phyloP scores from a whole-genome alignment of 1,140 invertebrate genomes.

The Reticulitermes speratus region DNA sequence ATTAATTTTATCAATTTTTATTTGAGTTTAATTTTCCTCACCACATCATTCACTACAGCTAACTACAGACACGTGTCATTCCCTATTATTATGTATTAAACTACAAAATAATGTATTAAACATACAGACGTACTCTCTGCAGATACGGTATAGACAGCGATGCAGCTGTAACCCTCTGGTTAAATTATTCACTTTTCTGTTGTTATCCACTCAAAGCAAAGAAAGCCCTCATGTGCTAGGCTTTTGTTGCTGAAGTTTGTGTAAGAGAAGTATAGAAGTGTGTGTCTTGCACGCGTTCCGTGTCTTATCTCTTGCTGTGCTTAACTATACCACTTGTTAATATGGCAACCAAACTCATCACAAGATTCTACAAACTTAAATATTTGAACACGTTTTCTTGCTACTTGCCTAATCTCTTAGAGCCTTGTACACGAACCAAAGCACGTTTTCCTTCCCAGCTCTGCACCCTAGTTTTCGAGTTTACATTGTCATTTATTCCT shows the following conservation, averaged over 20 bases:
- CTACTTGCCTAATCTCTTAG: slow-evolving; percentile 2
- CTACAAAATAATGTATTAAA: too few relatives aligned
- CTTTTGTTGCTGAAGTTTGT: neutral
- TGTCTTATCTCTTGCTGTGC: neutral
- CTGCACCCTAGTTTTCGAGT: slow-evolving; percentile 4
- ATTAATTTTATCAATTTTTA: too few relatives aligned
- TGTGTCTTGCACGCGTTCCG: neutral
- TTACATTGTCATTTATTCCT: neutral
- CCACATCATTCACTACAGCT: too few relatives aligned
- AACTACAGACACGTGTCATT: too few relatives aligned
- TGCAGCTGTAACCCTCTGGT: too few relatives aligned
- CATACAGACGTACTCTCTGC: too few relatives aligned
- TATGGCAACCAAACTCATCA: slow-evolving; percentile 15
- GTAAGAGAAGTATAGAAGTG: neutral
- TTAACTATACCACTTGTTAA: slow-evolving; percentile 14
- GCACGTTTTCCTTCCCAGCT: neutral
- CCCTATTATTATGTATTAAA: too few relatives aligned
- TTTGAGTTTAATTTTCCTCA: too few relatives aligned
- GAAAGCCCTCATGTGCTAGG: neutral
- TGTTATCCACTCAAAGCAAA: neutral
- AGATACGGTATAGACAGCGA: too few relatives aligned
- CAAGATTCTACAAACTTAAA: slow-evolving; percentile 14
- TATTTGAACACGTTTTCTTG: slow-evolving; percentile 13
- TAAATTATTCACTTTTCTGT: neutral
- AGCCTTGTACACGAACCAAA: slow-evolving; percentile 10